Conservation (phyloP, 37 sponge, comb jelly and placozoan species). For the Cliona cf. orientalis region DNA sequence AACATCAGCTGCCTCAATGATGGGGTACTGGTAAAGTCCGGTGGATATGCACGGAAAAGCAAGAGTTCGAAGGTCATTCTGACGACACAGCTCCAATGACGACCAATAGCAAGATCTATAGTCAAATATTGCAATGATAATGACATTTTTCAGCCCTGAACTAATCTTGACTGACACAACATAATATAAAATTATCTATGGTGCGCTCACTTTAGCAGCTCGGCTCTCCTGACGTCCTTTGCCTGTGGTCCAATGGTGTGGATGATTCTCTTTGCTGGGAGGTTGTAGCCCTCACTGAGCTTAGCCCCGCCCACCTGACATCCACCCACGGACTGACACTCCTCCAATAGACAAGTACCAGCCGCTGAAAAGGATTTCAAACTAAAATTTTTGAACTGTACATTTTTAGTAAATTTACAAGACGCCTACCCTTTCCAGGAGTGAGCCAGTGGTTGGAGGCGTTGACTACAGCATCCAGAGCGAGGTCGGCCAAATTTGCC, state of each 20-base stretch:
- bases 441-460: conserved; percentile 59
- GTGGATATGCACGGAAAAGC: conserved; percentile 82
- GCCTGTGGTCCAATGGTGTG: conserved; percentile 83
- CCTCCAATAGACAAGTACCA: conserved; percentile 54
- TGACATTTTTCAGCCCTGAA: too few relatives aligned
- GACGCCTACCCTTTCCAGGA: conserved; percentile 53
- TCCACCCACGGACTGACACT: conserved; percentile 63
- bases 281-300: conserved; percentile 68
- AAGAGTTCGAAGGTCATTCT: conserved; percentile 49
- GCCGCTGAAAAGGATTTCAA: too few relatives aligned
- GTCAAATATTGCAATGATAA: too few relatives aligned
- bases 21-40: conserved; percentile 51
- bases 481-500: conserved; percentile 49
- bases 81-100: conserved; percentile 30
- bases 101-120: conserved; percentile 52
- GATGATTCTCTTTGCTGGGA: conserved; percentile 70
- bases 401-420: too few relatives aligned
- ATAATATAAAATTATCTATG: too few relatives aligned
- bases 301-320: conserved; percentile 71
- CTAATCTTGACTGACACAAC: too few relatives aligned
- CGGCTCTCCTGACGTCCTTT: conserved; percentile 28
- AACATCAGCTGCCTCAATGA: conserved; percentile 62
- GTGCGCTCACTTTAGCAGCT: conserved; percentile 27
- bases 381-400: too few relatives aligned
- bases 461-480: conserved; percentile 62